Conservation (phyloP, 1,140 invertebrate genomes). For the Bombus haemorrhoidalis region DNA sequence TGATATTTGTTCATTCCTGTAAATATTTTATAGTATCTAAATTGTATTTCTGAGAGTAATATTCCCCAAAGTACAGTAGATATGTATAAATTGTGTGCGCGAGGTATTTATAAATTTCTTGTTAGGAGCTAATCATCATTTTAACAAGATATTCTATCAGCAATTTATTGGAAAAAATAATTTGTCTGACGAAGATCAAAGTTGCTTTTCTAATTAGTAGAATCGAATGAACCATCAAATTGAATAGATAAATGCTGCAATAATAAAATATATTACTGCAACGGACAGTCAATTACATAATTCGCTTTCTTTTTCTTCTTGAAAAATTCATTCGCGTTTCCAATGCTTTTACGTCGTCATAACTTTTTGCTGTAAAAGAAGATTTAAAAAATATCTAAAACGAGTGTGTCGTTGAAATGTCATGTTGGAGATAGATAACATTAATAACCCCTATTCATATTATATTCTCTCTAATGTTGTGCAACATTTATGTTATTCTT, state of each 20-base stretch:
- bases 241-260: background rate
- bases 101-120: background rate
- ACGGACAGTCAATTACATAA: background rate
- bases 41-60: background rate
- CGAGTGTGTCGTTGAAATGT: background rate
- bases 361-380: background rate
- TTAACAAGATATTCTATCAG: too few relatives aligned
- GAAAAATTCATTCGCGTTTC: background rate
- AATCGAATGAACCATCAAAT: background rate
- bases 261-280: background rate
- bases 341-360: background rate
- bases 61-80: too few relatives aligned
- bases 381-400: background rate
- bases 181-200: background rate
- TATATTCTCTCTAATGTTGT: background rate
- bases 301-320: background rate
- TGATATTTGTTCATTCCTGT: background rate
- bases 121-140: background rate
- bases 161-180: background rate
- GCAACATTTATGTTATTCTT: conserved; percentile 1
- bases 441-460: background rate
- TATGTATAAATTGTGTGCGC: too few relatives aligned
- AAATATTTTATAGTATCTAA: background rate
- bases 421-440: background rate
- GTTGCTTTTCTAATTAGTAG: too few relatives aligned